Evolutionary conservation across 2,888 invertebrate genomes (phyloP), one percentile per base, ranked within the genome.

Genomic region (Lampropteryx suffumata): DNA sequence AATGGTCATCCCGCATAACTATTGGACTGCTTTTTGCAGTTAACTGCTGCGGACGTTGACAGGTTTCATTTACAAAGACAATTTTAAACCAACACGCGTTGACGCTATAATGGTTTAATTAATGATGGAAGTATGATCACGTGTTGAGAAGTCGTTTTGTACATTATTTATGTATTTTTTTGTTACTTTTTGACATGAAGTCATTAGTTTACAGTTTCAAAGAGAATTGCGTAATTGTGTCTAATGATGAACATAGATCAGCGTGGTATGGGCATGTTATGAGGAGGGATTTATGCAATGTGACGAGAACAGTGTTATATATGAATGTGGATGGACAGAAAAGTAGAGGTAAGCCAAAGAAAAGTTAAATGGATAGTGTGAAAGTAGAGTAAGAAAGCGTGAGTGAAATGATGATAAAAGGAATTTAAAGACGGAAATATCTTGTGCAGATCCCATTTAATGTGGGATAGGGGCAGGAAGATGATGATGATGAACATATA

Each of bases 11-110:
- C 69, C 67, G 63, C 61, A 48, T 51, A 67, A 63, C 62, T 64
- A 57, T 68, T 69, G 67, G 64, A 67, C 67, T 65, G 67, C 53
- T 71, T 69, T 67, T 69, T 66, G 47, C 59, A 50, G 55, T 61
- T 17, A 58, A 61, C 59, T 59, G 58, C 56, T 51, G 41, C 43
- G 30, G 54, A 54, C 48, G 53, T 55, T 55, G 62, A 61, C 62
- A 61, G 58, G 66, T 69, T 61, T 59, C 35, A 55, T 63, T 67
- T 64, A 66, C 62, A 50, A 55, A 61, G 45, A 53, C 42, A 55
- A 50, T 46, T 27, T 64, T 55, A 57, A 56, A 42, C 10, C 51
- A 49, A 44, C 50, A 45, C 36, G 39, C 32, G 42, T 47, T 41
- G 34, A 37, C 35, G 21, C 50, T 41, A 44, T 52, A 41, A 32